A percentile compares a stretch with the other conserved stretches of the same genome.
phyloP scores from a whole-genome alignment of 2,797 vertebrate genomes.

The Cynodonichthys magdalenae region DNA sequence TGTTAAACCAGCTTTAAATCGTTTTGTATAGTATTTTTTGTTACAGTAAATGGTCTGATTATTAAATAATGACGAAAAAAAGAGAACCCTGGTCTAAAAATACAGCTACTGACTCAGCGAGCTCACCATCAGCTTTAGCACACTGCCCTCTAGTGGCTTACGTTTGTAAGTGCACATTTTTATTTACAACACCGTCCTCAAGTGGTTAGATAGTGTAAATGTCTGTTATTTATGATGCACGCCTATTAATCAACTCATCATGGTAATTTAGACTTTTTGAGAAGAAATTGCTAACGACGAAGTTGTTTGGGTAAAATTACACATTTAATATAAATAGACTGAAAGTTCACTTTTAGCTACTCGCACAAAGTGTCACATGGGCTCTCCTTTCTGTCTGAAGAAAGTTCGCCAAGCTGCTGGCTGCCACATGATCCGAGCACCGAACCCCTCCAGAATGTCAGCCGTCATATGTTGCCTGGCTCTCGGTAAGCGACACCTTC shows the following conservation, averaged over 20 bases:
- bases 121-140: background rate
- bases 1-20: no score
- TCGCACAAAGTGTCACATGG: no score
- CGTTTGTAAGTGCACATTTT: background rate
- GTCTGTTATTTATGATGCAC: background rate
- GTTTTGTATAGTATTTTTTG: no score
- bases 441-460: constrained; percentile 40
- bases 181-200: background rate
- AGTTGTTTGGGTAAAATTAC: no score
- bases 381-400: no score
- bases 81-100: constrained; percentile 8
- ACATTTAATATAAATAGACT: background rate
- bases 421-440: constrained; percentile 55
- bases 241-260: background rate
- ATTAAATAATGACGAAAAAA: background rate
- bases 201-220: background rate
- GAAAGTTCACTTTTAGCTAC: background rate
- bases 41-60: background rate
- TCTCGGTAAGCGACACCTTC: constrained; percentile 34
- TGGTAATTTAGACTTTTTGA: no score
- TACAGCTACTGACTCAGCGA: background rate
- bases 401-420: constrained; percentile 29
- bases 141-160: background rate
- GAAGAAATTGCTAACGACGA: no score
- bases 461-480: constrained; percentile 31